These are phyloP conservation scores for Florisuga fusca DNA, from an alignment of 2,797 vertebrate species.

Conservation along the genomic window DNA sequence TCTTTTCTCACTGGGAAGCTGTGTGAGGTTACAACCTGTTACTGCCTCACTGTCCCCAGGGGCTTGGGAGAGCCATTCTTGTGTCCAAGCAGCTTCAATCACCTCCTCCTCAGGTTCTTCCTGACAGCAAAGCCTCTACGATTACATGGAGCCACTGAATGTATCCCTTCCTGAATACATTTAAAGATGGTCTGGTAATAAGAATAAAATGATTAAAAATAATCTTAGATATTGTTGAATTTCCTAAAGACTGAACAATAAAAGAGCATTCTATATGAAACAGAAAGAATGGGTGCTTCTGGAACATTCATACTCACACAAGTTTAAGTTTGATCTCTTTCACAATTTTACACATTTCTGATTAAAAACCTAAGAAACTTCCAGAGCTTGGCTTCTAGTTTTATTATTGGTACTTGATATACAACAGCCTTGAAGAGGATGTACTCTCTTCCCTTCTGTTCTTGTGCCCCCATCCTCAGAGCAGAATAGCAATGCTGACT, in stretches of 20 bases:
- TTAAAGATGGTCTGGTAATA: not conserved
- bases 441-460: not conserved
- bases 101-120: not conserved
- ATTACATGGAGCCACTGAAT: not conserved
- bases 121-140: not conserved
- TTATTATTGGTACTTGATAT: not conserved
- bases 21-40: not conserved
- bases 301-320: not conserved
- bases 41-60: not conserved
- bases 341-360: not conserved
- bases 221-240: not conserved
- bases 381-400: not conserved
- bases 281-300: not conserved
- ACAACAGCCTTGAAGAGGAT: not conserved
- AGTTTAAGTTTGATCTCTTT: not conserved
- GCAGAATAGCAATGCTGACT: not conserved
- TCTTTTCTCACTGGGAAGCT: not conserved
- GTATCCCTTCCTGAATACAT: accelerated
- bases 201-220: not conserved
- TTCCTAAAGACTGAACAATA: not conserved
- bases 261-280: not conserved
- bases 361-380: not conserved
- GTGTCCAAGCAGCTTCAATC: not conserved
- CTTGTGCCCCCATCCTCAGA: not conserved
- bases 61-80: not conserved